Evolutionary conservation across 2,888 invertebrate genomes (phyloP), one percentile per base, ranked within the genome.

Genomic region (Lasioglossum malachurum): DNA sequence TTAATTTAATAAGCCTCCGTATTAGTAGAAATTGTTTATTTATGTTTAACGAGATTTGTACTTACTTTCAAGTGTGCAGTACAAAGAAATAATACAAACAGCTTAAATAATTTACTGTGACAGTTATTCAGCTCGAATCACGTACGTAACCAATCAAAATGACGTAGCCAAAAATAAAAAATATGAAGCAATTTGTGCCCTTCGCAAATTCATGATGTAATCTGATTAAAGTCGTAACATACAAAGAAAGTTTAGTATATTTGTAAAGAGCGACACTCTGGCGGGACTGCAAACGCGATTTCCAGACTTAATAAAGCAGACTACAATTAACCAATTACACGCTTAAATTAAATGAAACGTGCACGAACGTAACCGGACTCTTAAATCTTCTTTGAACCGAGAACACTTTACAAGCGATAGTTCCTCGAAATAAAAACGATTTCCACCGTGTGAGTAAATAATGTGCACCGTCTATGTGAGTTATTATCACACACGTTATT

Each of bases 311-410:
- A 78, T 78, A 72, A 78, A 73, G 64, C 38, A 35, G 23, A 44
- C 31, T 27, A n/a, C 75, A 84, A 85, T 84, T 75, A 84, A 73
- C 46, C 71, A 85, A 75, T 85, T 75, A 41, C 53, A 72, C n/a
- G 27, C 14, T 60, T 79, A 72, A 84, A 84, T 67, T 72, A 75
- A 72, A 19, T 73, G 75, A 79, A 84, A 85, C 84, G 84, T 75
- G 71, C 72, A 49, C 44, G 44, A 19, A 69, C 74, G 46, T 46
- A 41, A 23, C 46, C 16, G 16, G 10, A n/a, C 60, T 75, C n/a
- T 49, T 23, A 72, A 75, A 78, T 84, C 64, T 71, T 53, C 78
- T n/a, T 72, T 16, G n/a, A n/a, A 69, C 35, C 31, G 38, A 38
- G 57, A 44, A 4, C 31, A 69, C 14, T 38, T 53, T 38, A 23